Base-by-base conservation (phyloP, 2,797 vertebrate genomes). In the Bryconaethiops microstoma region DNA sequence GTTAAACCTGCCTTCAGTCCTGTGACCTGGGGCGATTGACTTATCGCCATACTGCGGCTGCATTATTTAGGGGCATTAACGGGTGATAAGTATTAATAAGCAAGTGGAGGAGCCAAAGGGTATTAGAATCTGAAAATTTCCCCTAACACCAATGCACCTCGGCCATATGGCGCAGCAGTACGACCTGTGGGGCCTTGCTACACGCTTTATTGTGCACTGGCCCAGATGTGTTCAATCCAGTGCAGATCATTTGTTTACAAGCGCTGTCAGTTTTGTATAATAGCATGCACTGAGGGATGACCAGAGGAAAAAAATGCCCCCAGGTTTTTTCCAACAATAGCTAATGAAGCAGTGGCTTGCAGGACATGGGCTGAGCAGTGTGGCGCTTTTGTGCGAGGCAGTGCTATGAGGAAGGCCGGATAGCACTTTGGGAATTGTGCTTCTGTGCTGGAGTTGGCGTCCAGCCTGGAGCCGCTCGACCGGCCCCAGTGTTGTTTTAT, bases 41-140 rank as follows among this genome's bases (percentile, higher is more conserved):
- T 89, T 91, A 91, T 91, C 90, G 90, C 92, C 92, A 92, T 90
- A 92, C 91, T 89, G 91, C 89, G 87, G 87, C 92, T 93, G 89
- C 87, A 91, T 93, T 91, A 94, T 90, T 83, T 86, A 81, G 82
- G 87, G 86, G 83, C 90, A 92, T 92, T 92, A 93, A 88, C 90
- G 89, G 86, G 88, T 89, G 91, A 90, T 92, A 84, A 69, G 84
- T 89, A 90, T 92, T 93, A 93, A 92, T 92, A 92, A 93, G 90
- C 86, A 90, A 83, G 17, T 79, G 77, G 80, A 83, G 84, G 89
- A 87, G 89, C 88, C 88, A 89, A 88, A 89, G 90, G 91, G 89
- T 84, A 88, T 57, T 80, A 77, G 87, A 17, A 70, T 70, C n/a
- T 59, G 25, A 74, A 67, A 59, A 48, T 35, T 67, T 40, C 64